Percentiles rank a stretch among this genome's conserved stretches.
phyloP scores from a whole-genome alignment of 53 echinoderm and acorn worm genomes.

The Henricia sp. region DNA sequence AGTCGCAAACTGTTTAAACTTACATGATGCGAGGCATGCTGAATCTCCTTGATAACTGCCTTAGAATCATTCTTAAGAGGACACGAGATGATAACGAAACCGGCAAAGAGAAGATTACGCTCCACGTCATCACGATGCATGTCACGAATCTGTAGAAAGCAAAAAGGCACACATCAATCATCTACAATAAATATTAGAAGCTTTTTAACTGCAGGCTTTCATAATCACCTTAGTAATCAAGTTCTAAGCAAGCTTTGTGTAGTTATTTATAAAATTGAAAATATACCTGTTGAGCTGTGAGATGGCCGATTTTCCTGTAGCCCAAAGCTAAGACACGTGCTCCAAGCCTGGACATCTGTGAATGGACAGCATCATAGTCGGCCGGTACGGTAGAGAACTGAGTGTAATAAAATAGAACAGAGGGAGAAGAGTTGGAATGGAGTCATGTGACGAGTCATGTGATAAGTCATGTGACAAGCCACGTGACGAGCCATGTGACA shows the following conservation, averaged over 20 bases:
- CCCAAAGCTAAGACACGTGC: conserved; percentile 93
- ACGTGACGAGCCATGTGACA: too few relatives aligned
- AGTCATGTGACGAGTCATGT: too few relatives aligned
- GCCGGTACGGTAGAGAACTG: conserved; percentile 89
- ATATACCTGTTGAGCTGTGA: conserved; percentile 87
- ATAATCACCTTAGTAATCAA: too few relatives aligned
- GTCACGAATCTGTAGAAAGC: conserved; percentile 77
- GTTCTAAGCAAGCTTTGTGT: too few relatives aligned
- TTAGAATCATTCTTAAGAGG: conserved; percentile 94
- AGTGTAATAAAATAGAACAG: conserved; percentile 22
- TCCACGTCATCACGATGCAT: conserved; percentile 91
- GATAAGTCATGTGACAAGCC: too few relatives aligned
- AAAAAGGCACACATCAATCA: not conserved
- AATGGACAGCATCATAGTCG: conserved; percentile 92
- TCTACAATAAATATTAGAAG: too few relatives aligned
- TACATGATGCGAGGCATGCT: conserved; percentile 96
- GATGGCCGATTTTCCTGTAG: conserved; percentile 79
- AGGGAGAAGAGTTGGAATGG: not conserved
- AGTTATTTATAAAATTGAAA: too few relatives aligned
- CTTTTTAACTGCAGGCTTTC: too few relatives aligned
- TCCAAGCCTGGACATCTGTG: conserved; percentile 94
- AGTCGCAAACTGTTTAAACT: too few relatives aligned
- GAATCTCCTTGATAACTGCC: conserved; percentile 90
- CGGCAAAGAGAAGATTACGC: conserved; percentile 81
- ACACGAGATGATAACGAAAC: conserved; percentile 99